phyloP scores from a whole-genome alignment of 1,140 invertebrate species.

The Aphis craccivora region DNA sequence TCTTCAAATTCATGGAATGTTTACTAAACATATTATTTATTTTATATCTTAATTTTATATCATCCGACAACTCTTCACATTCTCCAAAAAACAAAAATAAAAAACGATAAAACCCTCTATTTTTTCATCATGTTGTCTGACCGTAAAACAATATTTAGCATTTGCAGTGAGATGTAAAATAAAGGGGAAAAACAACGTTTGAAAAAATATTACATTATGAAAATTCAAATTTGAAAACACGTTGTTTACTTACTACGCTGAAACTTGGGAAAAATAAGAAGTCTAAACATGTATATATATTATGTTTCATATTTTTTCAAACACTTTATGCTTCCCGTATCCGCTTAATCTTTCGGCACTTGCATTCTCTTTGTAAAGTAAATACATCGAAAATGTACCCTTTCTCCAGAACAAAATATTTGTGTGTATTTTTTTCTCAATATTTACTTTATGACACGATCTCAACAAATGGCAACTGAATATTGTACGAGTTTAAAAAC shows the following conservation, averaged over 20 bases:
- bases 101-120: slow-evolving; percentile 28
- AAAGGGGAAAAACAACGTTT: slow-evolving; percentile 35
- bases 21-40: background rate
- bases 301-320: slow-evolving; percentile 10
- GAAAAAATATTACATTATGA: slow-evolving; percentile 52
- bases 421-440: background rate
- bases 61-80: background rate
- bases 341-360: slow-evolving; percentile 24
- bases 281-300: background rate
- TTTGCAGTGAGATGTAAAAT: background rate
- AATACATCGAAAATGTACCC: background rate
- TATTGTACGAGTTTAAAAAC: background rate
- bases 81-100: background rate
- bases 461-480: slow-evolving; percentile 44
- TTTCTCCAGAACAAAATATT: background rate
- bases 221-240: slow-evolving; percentile 47
- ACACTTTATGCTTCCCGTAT: slow-evolving; percentile 7
- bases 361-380: slow-evolving; percentile 43
- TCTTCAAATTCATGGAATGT: background rate
- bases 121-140: slow-evolving; percentile 28
- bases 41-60: background rate
- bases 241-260: background rate
- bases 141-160: slow-evolving; percentile 51
- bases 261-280: slow-evolving; percentile 16
- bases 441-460: slow-evolving; percentile 50